phyloP scores from a whole-genome alignment of 2,113 vertebrate genomes.

The Theropithecus gelada region DNA sequence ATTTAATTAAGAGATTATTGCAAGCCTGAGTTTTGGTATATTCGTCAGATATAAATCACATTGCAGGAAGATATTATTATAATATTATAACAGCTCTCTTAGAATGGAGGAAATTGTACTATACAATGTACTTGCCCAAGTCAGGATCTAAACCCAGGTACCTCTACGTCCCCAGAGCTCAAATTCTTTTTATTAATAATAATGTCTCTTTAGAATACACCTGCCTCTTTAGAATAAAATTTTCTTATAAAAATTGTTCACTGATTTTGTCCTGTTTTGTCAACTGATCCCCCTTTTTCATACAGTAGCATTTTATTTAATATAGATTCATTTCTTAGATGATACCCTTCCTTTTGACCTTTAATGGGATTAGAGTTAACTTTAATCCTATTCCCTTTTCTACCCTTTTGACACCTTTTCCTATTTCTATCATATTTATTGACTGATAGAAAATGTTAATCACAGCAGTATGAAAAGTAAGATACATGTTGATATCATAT shows the following conservation, averaged over 20 bases:
- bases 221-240: neutral
- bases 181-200: neutral
- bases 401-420: neutral
- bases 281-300: neutral
- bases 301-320: neutral
- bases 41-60: neutral
- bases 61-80: neutral
- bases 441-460: neutral
- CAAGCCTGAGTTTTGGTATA: neutral
- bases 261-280: neutral
- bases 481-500: neutral
- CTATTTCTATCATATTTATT: neutral
- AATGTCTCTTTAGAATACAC: neutral
- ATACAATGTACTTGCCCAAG: neutral
- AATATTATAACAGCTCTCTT: neutral
- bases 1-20: conserved; percentile 9
- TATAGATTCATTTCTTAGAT: neutral
- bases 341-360: neutral
- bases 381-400: neutral
- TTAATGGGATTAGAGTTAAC: neutral
- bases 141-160: neutral
- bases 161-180: neutral
- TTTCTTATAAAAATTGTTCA: neutral
- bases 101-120: neutral
- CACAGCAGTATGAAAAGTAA: neutral